phyloP scores from a whole-genome alignment of 2,113 vertebrate species.

The Macaca fascicularis region T2T-MFA8v1.1 NC_088377.1:179388501-179389000 shows the following conservation, averaged over 20 bases:
- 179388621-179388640: not conserved
- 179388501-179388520: not conserved
- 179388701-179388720: not conserved
- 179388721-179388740: not conserved
- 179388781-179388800: not conserved
- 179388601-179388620: not conserved
- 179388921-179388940: not conserved
- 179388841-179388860: conserved; percentile 33
- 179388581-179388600: not conserved
- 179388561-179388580: conserved; percentile 33
- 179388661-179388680: not conserved
- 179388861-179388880: conserved; percentile 45
- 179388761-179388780: not conserved
- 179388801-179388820: not conserved
- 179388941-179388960: not conserved
- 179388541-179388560: not conserved
- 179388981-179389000: not conserved
- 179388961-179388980: conserved; percentile 20
- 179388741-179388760: not conserved
- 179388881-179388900: not conserved
- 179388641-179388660: not conserved
- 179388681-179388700: not conserved
- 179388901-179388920: not conserved
- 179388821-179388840: not conserved
- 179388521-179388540: not conserved